phyloP scores from a whole-genome alignment of 2,113 vertebrate species.

The Myrmecobius fasciatus region DNA sequence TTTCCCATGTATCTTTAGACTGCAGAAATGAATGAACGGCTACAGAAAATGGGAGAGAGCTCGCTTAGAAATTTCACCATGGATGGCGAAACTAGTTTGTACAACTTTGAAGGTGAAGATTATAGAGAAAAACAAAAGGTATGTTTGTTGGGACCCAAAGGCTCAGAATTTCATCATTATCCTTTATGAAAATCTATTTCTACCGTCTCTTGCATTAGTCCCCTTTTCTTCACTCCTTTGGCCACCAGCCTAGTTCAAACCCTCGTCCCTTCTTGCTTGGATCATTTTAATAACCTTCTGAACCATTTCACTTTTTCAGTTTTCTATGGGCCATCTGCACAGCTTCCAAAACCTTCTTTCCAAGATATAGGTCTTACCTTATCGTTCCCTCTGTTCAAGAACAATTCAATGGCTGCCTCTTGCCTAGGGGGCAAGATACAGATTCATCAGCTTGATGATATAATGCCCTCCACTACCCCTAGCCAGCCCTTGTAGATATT shows the following conservation, averaged over 20 bases:
- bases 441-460: neutral
- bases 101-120: constrained; percentile 95
- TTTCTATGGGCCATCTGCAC: neutral
- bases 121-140: constrained; percentile 95
- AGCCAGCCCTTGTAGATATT: neutral
- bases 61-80: constrained; percentile 92
- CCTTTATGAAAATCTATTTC: neutral
- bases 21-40: constrained; percentile 92
- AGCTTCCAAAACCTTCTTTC: neutral
- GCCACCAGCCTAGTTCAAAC: neutral
- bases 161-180: constrained; percentile 39
- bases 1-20: constrained; percentile 82
- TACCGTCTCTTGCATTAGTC: neutral
- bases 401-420: neutral
- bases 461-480: neutral
- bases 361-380: neutral
- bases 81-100: constrained; percentile 93
- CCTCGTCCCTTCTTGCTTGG: neutral
- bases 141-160: constrained; percentile 37
- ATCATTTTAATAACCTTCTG: neutral
- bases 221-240: neutral
- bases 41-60: constrained; percentile 92
- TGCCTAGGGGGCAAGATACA: neutral
- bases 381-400: neutral
- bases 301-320: neutral